phyloP scores from a whole-genome alignment of 2,113 vertebrate genomes.

The Chrysemys picta region DNA sequence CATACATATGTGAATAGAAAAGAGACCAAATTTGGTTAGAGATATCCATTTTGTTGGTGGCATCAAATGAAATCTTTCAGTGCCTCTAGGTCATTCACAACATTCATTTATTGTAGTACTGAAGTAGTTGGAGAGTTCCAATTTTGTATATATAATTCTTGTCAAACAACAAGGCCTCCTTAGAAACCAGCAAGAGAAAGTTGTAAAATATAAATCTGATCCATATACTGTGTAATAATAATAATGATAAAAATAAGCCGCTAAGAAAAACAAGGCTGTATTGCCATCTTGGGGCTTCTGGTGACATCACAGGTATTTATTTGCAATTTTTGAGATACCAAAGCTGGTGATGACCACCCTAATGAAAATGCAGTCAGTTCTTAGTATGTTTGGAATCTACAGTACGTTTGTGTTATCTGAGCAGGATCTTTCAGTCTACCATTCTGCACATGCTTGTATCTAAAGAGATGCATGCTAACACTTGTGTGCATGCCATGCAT shows the following conservation, averaged over 20 bases:
- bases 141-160: slow-evolving; percentile 25
- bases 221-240: background rate
- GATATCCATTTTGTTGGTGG: background rate
- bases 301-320: slow-evolving; percentile 53
- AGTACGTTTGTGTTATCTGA: background rate
- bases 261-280: slow-evolving; percentile 57
- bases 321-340: background rate
- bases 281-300: slow-evolving; percentile 72
- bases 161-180: slow-evolving; percentile 6
- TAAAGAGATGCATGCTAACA: background rate
- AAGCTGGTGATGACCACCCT: background rate
- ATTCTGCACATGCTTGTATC: background rate
- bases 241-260: background rate
- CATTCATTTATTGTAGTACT: background rate
- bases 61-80: slow-evolving; percentile 24
- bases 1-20: background rate
- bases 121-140: background rate
- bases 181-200: slow-evolving; percentile 41
- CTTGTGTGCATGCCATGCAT: background rate
- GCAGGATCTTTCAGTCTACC: background rate
- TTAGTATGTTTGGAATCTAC: background rate
- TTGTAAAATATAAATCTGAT: background rate
- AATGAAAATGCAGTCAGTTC: background rate
- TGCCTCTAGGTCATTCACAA: background rate
- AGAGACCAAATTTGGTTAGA: background rate